A percentile compares a stretch with the other conserved stretches of the same genome.
phyloP scores from a whole-genome alignment of 2,888 invertebrate species.

The Chorisops tibialis region DNA sequence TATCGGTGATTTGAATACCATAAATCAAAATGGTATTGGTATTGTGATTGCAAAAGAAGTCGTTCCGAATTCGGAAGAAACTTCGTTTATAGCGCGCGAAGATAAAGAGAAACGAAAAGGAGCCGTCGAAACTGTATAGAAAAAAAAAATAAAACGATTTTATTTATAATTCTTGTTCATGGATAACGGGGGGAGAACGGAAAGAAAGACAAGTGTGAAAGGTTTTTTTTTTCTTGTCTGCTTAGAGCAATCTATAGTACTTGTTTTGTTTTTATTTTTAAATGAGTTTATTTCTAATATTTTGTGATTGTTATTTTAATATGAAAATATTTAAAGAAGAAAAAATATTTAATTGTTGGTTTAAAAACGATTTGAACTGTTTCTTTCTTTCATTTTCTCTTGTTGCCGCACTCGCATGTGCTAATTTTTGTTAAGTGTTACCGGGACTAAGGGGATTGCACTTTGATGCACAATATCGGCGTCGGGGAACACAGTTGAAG shows the following conservation, averaged over 20 bases:
- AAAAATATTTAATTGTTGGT: slow-evolving; percentile 17
- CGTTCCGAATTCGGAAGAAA: slow-evolving; percentile 64
- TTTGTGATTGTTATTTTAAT: slow-evolving; percentile 18
- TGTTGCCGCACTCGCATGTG: too few species aligned
- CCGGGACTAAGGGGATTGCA: too few species aligned
- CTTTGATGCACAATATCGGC: too few species aligned
- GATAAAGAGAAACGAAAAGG: slow-evolving; percentile 53
- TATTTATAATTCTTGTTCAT: neutral
- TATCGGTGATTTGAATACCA: neutral
- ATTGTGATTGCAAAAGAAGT: slow-evolving; percentile 42
- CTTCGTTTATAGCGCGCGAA: slow-evolving; percentile 70
- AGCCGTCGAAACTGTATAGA: slow-evolving; percentile 55
- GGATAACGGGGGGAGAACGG: too few species aligned
- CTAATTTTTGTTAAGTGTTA: too few species aligned
- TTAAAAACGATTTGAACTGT: too few species aligned
- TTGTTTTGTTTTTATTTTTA: neutral
- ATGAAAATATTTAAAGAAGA: too few species aligned
- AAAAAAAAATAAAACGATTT: neutral
- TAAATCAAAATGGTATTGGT: slow-evolving; percentile 36
- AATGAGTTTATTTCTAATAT: neutral
- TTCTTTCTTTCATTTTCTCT: too few species aligned
- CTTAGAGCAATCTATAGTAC: neutral
- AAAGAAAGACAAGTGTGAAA: too few species aligned
- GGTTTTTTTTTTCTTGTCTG: too few species aligned
- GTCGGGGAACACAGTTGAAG: too few species aligned